phyloP scores from a whole-genome alignment of 2,888 invertebrate species.

The Xestoiulus laeticollis region DNA sequence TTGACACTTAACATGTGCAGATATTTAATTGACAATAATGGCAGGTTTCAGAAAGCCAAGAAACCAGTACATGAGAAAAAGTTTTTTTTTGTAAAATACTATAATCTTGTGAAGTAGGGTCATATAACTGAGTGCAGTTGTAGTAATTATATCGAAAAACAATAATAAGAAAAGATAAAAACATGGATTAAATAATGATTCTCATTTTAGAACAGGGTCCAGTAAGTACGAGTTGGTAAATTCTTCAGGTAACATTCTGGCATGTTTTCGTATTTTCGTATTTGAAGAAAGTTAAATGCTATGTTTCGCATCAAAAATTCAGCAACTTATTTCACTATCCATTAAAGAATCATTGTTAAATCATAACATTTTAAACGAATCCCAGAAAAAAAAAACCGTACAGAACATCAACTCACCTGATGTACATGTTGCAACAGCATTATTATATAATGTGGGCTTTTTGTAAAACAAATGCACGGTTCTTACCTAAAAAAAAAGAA shows the following conservation, averaged over 20 bases:
- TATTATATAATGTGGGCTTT: background rate
- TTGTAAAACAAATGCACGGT: background rate
- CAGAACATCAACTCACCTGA: background rate
- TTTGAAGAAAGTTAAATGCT: background rate
- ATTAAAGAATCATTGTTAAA: conserved; percentile 1
- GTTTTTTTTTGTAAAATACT: too few species aligned
- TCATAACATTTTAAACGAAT: background rate
- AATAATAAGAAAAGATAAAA: too few species aligned
- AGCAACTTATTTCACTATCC: background rate
- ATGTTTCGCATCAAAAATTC: background rate
- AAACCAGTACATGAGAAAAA: too few species aligned
- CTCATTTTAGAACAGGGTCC: too few species aligned
- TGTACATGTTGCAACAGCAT: background rate
- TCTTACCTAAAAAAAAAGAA: background rate
- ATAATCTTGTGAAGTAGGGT: too few species aligned
- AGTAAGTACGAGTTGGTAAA: too few species aligned
- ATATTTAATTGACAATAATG: background rate
- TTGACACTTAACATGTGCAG: too few species aligned
- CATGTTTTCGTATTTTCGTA: background rate
- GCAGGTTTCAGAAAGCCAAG: too few species aligned
- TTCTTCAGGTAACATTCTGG: too few species aligned
- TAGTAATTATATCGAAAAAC: too few species aligned
- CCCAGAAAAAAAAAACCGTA: background rate
- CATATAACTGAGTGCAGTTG: too few species aligned
- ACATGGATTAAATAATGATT: too few species aligned